phyloP scores from a whole-genome alignment of 2,797 vertebrate species.

The Lacerta viridis region DNA sequence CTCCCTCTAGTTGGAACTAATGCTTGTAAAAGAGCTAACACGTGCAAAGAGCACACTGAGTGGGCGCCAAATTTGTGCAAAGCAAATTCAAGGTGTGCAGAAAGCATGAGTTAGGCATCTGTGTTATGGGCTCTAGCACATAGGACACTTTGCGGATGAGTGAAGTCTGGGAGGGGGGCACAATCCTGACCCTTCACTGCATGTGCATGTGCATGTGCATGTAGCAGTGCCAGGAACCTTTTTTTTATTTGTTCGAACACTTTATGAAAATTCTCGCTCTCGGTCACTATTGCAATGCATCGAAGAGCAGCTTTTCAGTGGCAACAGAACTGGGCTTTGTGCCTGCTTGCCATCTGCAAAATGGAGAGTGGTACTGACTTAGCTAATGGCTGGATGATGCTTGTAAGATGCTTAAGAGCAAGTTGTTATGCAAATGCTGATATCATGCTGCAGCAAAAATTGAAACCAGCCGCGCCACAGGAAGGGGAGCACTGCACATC shows the following conservation, averaged over 20 bases:
- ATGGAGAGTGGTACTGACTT: constrained; percentile 2
- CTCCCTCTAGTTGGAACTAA: not conserved
- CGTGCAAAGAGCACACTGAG: too few relatives aligned
- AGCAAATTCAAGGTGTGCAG: not conserved
- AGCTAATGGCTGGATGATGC: constrained; percentile 20
- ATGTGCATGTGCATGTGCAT: not conserved
- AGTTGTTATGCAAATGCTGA: constrained; percentile 30
- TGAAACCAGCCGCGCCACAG: not conserved
- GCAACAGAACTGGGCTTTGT: constrained; percentile 14
- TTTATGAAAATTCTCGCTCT: not conserved
- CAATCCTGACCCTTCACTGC: not conserved
- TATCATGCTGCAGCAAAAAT: constrained; percentile 25
- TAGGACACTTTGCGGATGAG: not conserved
- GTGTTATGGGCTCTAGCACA: not conserved
- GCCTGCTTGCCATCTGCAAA: constrained; percentile 24
- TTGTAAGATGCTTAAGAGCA: constrained; percentile 13
- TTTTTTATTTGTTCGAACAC: not conserved
- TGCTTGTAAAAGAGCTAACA: not conserved
- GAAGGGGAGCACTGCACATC: not conserved
- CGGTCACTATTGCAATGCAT: constrained; percentile 1
- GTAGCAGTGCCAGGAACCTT: not conserved
- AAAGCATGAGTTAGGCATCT: not conserved
- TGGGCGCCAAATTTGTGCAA: not conserved
- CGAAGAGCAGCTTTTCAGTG: constrained; percentile 6
- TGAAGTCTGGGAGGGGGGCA: not conserved